Evolutionary conservation across 2,888 invertebrate genomes (phyloP).

Genomic region (Odontomyia ornata): DNA sequence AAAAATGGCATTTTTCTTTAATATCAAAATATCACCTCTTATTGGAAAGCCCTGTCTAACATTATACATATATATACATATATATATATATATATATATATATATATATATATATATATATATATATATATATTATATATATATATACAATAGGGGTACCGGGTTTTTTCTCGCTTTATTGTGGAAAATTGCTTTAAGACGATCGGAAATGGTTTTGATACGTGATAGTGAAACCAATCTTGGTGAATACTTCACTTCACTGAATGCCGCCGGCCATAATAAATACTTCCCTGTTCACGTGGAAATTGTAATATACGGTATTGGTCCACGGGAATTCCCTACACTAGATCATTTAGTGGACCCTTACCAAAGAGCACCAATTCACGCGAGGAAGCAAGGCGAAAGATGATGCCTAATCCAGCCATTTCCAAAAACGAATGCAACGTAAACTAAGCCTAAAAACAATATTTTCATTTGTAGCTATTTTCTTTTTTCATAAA

Average conservation of each 20-base stretch:
- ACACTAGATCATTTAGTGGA: slow-evolving; percentile 95
- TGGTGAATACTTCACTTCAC: slow-evolving; percentile 97
- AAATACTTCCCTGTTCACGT: slow-evolving; percentile 99
- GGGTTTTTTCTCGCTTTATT: no score
- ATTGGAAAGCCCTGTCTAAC: no score
- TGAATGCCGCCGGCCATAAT: slow-evolving; percentile 97
- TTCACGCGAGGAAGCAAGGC: slow-evolving; percentile 97
- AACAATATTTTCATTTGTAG: slow-evolving; percentile 35
- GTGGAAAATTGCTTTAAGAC: no score
- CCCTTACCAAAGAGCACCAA: slow-evolving; percentile 98
- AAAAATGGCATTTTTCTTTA: no score
- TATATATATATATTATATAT: no score
- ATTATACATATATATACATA: no score
- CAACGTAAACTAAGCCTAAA: slow-evolving; percentile 59
- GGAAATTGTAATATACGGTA: slow-evolving; percentile 90
- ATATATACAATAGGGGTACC: no score
- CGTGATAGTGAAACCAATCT: slow-evolving; percentile 98
- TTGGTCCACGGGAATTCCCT: slow-evolving; percentile 97
- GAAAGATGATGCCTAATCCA: slow-evolving; percentile 97
- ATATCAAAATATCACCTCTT: no score
- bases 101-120: no score
- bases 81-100: no score
- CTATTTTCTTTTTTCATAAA: not conserved
- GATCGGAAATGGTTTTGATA: no score
- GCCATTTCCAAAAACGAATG: slow-evolving; percentile 79